Base-by-base conservation (phyloP, 2,888 invertebrate species). In the Drosophila mayaguana region DNA sequence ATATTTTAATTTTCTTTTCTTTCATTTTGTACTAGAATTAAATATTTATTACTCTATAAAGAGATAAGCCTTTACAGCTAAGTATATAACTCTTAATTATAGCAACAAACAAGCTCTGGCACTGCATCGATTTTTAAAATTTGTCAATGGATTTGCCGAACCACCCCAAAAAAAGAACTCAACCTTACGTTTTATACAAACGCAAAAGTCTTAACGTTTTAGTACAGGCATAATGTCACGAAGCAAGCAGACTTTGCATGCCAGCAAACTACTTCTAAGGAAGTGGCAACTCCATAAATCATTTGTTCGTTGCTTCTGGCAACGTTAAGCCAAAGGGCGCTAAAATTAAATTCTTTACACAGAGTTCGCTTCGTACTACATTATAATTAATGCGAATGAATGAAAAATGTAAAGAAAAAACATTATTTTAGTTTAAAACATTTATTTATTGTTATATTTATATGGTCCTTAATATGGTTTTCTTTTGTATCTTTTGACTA, bases 401-500 rank as follows among this genome's bases (percentile, higher is more conserved):
- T 0, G 3, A 1, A 16, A 14, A 4, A 12, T 8, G 6, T 7
- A 40, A 43, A 12, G 3, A 40, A 11, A 20, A 32, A 1, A 12
- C 18, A 32, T 22, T 38, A 12, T 6, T 22, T 34, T 34, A 12
- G 16, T 5, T 7, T 22, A 48, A 40, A 16, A 34, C 2, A 38
- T 18, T 5, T 20, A 32, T 20, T 20, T 16, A 28, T 7, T 28
- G 1, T 8, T 20, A 36, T 1, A n/a, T 6, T 9, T 72, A 48
- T 25, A 28, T 48, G 18, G 16, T 36, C n/a, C 22, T 79, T 72
- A 88, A 60, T 91, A 91, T 12, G 90, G 91, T 11, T 56, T 72
- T 18, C 59, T 61, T 64, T 82, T 91, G 34, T 74, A 77, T 0
- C 72, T 65, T 36, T 83, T 88, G 14, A 74, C 45, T 28, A 71